These are phyloP conservation scores for Fragum whitleyi DNA, from an alignment of 2,888 invertebrate genomes.

Conservation along the genomic window DNA sequence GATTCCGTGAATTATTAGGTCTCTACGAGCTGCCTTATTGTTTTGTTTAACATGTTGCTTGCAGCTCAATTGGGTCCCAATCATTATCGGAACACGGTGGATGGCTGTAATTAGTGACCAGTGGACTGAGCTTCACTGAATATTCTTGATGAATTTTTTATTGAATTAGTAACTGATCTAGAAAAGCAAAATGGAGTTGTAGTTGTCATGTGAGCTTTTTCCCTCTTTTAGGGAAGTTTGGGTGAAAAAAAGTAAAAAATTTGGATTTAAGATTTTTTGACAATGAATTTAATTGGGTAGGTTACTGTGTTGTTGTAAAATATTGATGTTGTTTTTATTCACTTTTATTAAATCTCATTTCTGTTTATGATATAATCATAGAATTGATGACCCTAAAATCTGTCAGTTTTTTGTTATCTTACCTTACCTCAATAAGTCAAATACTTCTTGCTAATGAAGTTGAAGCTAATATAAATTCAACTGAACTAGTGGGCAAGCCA, in stretches of 20 bases:
- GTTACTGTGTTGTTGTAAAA: not conserved
- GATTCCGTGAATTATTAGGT: constrained; percentile 7
- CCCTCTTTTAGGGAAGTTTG: not conserved
- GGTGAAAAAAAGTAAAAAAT: not conserved
- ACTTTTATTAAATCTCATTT: too few species aligned
- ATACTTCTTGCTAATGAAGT: too few species aligned
- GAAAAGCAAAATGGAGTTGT: not conserved
- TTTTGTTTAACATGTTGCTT: constrained; percentile 18
- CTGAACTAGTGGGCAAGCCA: too few species aligned
- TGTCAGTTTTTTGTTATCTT: too few species aligned
- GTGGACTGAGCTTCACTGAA: not conserved
- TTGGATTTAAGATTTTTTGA: not conserved
- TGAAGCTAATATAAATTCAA: too few species aligned
- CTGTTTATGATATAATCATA: too few species aligned
- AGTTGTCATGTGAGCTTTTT: not conserved
- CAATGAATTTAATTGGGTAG: constrained; percentile 1
- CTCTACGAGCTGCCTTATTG: not conserved
- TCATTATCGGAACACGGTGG: constrained; percentile 10
- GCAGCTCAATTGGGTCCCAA: not conserved
- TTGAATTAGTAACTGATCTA: not conserved
- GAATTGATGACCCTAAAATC: too few species aligned
- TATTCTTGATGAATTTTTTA: constrained; percentile 8
- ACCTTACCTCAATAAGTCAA: too few species aligned
- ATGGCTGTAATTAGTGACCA: constrained; percentile 6
- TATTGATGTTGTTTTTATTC: too few species aligned